Evolutionary conservation across 2,888 invertebrate genomes (phyloP).

Genomic region (Oscheius myriophilus): DNA sequence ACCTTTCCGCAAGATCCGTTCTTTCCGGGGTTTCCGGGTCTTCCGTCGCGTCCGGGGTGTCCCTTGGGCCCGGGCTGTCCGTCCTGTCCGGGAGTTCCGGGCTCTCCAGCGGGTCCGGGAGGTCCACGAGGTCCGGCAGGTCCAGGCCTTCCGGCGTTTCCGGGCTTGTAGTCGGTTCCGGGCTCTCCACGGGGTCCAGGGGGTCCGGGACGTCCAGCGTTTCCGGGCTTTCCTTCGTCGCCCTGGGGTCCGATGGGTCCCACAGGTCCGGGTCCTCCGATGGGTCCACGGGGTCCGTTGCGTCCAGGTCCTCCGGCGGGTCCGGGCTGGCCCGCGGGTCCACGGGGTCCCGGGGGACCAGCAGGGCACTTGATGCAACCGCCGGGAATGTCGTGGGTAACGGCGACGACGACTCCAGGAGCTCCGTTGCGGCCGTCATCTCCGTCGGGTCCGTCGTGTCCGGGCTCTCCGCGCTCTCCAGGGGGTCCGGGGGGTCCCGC

Average conservation of each 20-base stretch:
- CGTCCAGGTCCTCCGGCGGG: constrained; percentile 46
- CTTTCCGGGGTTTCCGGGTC: constrained; percentile 50
- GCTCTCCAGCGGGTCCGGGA: constrained; percentile 48
- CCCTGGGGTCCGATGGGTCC: constrained; percentile 45
- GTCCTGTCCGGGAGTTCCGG: constrained; percentile 48
- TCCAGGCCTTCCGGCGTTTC: constrained; percentile 48
- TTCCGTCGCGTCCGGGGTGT: constrained; percentile 52
- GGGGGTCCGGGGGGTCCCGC: constrained; percentile 61
- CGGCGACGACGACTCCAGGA: constrained; percentile 54
- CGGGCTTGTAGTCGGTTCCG: constrained; percentile 52
- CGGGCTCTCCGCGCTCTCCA: constrained; percentile 51
- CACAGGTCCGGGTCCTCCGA: constrained; percentile 45
- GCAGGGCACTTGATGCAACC: constrained; percentile 57
- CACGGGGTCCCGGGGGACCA: constrained; percentile 49
- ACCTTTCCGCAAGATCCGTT: constrained; percentile 35
- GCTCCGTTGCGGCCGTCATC: constrained; percentile 56
- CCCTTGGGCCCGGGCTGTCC: constrained; percentile 50
- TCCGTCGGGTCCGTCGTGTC: constrained; percentile 54
- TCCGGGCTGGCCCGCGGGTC: constrained; percentile 48
- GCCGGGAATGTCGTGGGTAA: constrained; percentile 59
- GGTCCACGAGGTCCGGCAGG: constrained; percentile 53
- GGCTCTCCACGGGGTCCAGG: constrained; percentile 53
- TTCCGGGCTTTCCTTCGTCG: constrained; percentile 47
- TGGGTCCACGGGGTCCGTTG: constrained; percentile 47
- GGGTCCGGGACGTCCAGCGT: constrained; percentile 48